A percentile compares a stretch with the other conserved stretches of the same genome.
Conservation (phyloP, 2,888 invertebrate species). For the Phengaris arion region DNA sequence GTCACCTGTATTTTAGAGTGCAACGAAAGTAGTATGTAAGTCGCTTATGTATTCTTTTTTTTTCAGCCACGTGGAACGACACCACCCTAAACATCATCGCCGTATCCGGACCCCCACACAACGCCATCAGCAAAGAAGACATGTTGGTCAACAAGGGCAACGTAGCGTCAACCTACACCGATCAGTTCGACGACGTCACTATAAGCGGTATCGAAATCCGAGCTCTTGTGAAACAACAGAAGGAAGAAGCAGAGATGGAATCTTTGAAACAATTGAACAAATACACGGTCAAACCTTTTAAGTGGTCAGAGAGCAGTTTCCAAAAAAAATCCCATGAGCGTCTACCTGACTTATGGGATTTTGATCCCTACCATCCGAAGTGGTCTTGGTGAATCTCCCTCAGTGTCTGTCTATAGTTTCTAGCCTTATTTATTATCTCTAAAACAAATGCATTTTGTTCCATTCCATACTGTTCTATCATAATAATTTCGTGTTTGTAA, state of each 20-base stretch:
- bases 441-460: constrained; percentile 21
- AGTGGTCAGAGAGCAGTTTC: constrained; percentile 86
- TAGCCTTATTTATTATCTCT: neutral
- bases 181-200: constrained; percentile 63
- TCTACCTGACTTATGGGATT: constrained; percentile 87
- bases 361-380: constrained; percentile 78
- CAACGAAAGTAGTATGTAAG: neutral
- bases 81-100: constrained; percentile 55
- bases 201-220: constrained; percentile 63
- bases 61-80: constrained; percentile 44
- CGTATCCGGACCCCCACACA: constrained; percentile 65
- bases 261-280: constrained; percentile 57
- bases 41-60: constrained; percentile 2
- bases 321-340: constrained; percentile 82
- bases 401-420: neutral
- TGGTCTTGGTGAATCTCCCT: constrained; percentile 80
- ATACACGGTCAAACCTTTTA: constrained; percentile 80
- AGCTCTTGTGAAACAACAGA: constrained; percentile 62
- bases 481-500: constrained; percentile 28
- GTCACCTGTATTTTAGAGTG: too few relatives aligned
- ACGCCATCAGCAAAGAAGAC: constrained; percentile 45
- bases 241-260: constrained; percentile 61
- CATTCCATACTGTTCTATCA: constrained; percentile 8
- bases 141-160: constrained; percentile 64
- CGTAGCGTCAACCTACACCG: constrained; percentile 64